Base-by-base conservation (phyloP, 2,797 vertebrate species). In the Pyrocephalus nanus region DNA sequence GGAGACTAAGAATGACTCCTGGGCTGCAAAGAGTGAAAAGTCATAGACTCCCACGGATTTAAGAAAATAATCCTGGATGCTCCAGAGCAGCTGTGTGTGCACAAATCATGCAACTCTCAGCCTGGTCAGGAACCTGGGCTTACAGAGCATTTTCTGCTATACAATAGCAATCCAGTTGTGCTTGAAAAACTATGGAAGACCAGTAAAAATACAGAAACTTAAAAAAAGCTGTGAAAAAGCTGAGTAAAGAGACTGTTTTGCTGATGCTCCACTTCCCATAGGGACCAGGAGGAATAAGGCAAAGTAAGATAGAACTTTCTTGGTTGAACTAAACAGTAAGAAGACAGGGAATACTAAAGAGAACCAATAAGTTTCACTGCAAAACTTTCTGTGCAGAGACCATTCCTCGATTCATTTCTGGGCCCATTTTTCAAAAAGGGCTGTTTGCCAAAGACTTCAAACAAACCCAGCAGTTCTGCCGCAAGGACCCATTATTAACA, bases 161-260 rank as follows among this genome's bases (percentile, higher is more conserved):
- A 82, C 18, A 88, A 90, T 75, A 94, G 88, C 55, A 78, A 58
- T 51, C 73, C 88, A 96, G 51, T 74, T 88, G 60, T 79, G 85
- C 67, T 84, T 76, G 69, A 74, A 94, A 76, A 89, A 60, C 53
- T 72, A 75, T 0, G 4, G 61, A 93, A 94, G 72, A 86, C 32
- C 54, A 81, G 29, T 22, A 91, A 89, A 83, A 94, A 65, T 21
- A 25, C 65, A 74, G 74, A 88, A 93, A 86, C 30, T 53, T 92
- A n/a, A 70, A 42, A 88, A 93, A 86, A 73, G 12, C 40, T 61
- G 53, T 60, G 70, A 74, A 88, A 94, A 85, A 93, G 13, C 26
- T 40, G 43, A 78, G 38, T 32, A 87, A 65, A 73, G n/a, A 81
- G 20, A 42, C 29, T 74, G 40, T 74, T 94, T 86, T 50, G 74